These are phyloP conservation scores for Enchytraeus crypticus DNA, from an alignment of 2,888 invertebrate genomes.

Conservation along the genomic window DNA sequence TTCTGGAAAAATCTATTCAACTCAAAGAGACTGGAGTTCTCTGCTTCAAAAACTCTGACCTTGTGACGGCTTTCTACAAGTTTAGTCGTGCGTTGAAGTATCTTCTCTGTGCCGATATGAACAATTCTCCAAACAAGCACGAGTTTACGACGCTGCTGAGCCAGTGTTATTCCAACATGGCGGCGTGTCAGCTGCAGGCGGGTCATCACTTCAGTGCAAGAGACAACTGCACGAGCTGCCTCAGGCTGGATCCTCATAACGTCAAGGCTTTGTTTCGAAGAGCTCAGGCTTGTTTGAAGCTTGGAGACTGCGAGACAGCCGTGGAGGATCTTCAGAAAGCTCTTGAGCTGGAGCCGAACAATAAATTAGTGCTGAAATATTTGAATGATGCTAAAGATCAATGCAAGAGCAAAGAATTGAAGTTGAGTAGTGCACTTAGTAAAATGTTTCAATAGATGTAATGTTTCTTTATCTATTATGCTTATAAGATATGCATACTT, in stretches of 20 bases:
- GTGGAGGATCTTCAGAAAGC: slow-evolving; percentile 18
- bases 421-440: neutral
- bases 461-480: no score
- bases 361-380: slow-evolving; percentile 18
- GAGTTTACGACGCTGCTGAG: slow-evolving; percentile 24
- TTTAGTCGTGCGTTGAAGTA: slow-evolving; percentile 5
- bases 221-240: slow-evolving; percentile 64
- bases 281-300: slow-evolving; percentile 55
- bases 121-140: slow-evolving; percentile 11
- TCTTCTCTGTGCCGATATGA: neutral
- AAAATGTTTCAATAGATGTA: slow-evolving; percentile 2
- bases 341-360: slow-evolving; percentile 19
- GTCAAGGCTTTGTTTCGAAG: slow-evolving; percentile 80
- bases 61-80: slow-evolving; percentile 2
- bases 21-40: neutral
- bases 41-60: neutral
- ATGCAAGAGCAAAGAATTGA: slow-evolving; percentile 14
- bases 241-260: slow-evolving; percentile 64
- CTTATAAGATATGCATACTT: no score
- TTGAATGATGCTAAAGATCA: slow-evolving; percentile 11
- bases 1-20: neutral
- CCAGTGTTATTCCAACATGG: slow-evolving; percentile 26
- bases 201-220: slow-evolving; percentile 63
- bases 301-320: slow-evolving; percentile 21
- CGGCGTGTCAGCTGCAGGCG: slow-evolving; percentile 54